Percentiles rank a stretch among this genome's conserved stretches.
Conservation (phyloP, 53 echinoderm and acorn worm species). For the Hippasteria phrygiana region DNA sequence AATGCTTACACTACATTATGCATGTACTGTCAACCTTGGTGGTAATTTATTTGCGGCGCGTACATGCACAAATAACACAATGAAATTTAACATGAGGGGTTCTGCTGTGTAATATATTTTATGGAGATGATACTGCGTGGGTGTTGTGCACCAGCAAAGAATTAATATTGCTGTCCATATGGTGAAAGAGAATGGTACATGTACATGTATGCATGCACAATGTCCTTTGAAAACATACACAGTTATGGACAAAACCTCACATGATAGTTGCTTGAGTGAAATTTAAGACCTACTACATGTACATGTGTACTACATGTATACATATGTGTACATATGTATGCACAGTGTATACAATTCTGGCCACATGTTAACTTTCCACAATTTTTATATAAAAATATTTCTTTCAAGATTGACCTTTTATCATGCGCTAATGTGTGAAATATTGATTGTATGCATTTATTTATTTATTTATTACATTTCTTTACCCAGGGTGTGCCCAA, state of each 20-base stretch:
- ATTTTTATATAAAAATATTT: too few species aligned
- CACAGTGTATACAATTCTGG: too few species aligned
- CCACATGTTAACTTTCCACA: too few species aligned
- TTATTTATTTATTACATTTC: too few species aligned
- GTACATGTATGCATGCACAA: neutral
- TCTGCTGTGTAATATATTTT: neutral
- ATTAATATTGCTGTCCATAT: conserved; percentile 21
- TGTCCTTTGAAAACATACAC: neutral
- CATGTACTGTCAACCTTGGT: neutral
- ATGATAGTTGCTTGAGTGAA: too few species aligned
- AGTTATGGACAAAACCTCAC: neutral
- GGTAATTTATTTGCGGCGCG: neutral
- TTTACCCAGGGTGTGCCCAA: too few species aligned
- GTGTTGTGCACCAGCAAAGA: neutral
- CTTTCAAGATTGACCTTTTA: too few species aligned
- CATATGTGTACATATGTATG: too few species aligned
- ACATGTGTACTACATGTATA: too few species aligned
- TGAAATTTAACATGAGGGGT: neutral
- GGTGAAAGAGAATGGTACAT: neutral
- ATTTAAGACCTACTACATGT: neutral
- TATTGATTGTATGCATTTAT: too few species aligned
- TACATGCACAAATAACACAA: neutral
- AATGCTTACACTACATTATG: neutral
- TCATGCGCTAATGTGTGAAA: too few species aligned
- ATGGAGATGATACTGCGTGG: conserved; percentile 5